Conservation (phyloP, 2,797 vertebrate species). For the Argentina silus region DNA sequence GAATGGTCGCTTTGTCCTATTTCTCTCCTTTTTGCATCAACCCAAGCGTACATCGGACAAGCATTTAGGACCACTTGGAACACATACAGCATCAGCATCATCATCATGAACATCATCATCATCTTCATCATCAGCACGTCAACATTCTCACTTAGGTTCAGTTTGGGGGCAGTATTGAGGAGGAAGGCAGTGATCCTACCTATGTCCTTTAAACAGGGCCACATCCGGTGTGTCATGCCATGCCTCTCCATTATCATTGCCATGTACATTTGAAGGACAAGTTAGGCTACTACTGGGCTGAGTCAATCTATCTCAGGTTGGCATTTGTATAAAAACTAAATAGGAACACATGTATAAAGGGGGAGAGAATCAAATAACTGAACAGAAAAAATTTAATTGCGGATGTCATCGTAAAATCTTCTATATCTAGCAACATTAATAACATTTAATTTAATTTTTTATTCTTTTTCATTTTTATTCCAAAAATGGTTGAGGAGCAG, state of each 20-base stretch:
- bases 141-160: slow-evolving; percentile 52
- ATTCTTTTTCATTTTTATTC: slow-evolving; percentile 78
- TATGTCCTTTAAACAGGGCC: slow-evolving; percentile 57
- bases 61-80: slow-evolving; percentile 65
- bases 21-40: slow-evolving; percentile 58
- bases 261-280: slow-evolving; percentile 74
- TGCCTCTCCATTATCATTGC: slow-evolving; percentile 53
- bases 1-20: slow-evolving; percentile 62
- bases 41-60: slow-evolving; percentile 58
- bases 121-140: slow-evolving; percentile 13
- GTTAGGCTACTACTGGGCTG: slow-evolving; percentile 76
- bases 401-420: slow-evolving; percentile 90
- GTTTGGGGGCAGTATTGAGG: slow-evolving; percentile 51
- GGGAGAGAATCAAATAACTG: slow-evolving; percentile 61
- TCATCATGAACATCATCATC: slow-evolving; percentile 36
- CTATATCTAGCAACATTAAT: slow-evolving; percentile 99
- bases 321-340: slow-evolving; percentile 84
- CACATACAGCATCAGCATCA: slow-evolving; percentile 57
- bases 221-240: slow-evolving; percentile 44
- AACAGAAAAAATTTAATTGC: slow-evolving; percentile 82
- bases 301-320: slow-evolving; percentile 82
- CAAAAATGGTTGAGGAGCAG: slow-evolving; percentile 90
- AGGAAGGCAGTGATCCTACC: slow-evolving; percentile 76
- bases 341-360: slow-evolving; percentile 77
- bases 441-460: slow-evolving; percentile 86